Percentiles rank a stretch among this genome's conserved stretches.
phyloP scores from a whole-genome alignment of 2,113 vertebrate genomes.

The Pluvianellus socialis region DNA sequence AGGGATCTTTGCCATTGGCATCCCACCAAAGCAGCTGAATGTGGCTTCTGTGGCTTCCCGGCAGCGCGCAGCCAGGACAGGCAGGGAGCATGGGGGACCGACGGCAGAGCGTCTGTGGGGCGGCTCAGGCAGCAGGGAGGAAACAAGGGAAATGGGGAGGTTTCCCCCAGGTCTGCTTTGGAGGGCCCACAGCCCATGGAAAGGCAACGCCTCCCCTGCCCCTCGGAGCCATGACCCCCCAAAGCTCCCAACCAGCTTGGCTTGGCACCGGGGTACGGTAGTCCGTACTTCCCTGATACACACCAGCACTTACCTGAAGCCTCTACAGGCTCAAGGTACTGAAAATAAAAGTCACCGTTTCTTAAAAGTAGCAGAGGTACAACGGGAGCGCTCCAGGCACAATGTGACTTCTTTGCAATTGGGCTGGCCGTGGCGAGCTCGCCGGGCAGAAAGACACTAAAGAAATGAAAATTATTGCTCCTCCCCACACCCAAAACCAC shows the following conservation, averaged over 20 bases:
- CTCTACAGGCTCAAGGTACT: neutral
- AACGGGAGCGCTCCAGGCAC: neutral
- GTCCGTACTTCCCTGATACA: neutral
- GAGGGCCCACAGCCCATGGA: accelerated
- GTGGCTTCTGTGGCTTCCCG: too few species aligned
- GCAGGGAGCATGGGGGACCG: neutral
- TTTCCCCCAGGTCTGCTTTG: neutral
- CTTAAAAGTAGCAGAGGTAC: neutral
- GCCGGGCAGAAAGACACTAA: neutral
- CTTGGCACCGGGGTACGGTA: neutral
- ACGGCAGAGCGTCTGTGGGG: neutral
- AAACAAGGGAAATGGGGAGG: neutral
- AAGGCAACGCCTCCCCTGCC: neutral
- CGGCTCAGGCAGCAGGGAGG: neutral
- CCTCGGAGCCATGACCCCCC: accelerated
- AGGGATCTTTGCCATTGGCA: neutral
- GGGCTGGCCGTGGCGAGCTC: neutral
- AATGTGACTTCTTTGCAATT: accelerated
- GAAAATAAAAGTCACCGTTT: neutral
- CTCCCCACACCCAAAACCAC: neutral
- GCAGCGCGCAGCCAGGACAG: accelerated
- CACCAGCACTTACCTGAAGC: neutral
- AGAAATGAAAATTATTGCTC: neutral
- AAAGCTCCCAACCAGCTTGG: neutral
- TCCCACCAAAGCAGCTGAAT: neutral